These are phyloP conservation scores for Plestiodon gilberti DNA, from an alignment of 2,113 vertebrate species.

Conservation along the genomic window DNA sequence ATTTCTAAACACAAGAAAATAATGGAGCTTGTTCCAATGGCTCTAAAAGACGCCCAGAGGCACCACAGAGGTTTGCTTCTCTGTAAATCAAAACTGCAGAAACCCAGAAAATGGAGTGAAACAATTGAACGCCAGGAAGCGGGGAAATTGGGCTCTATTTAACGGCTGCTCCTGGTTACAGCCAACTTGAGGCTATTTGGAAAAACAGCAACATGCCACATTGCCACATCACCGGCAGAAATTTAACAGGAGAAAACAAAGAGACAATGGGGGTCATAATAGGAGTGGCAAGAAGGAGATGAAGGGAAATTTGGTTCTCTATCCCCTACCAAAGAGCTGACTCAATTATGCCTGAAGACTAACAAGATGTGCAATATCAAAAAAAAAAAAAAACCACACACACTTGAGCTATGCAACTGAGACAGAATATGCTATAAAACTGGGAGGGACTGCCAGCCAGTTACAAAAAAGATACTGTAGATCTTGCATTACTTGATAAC, in stretches of 20 bases:
- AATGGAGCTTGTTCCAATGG: conserved; percentile 68
- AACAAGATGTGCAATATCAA: conserved; percentile 71
- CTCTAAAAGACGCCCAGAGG: conserved; percentile 75
- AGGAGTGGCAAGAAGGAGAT: conserved; percentile 68
- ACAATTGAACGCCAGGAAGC: conserved; percentile 72
- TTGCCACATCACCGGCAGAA: conserved; percentile 74
- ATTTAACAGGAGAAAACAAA: conserved; percentile 78
- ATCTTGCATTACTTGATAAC: conserved; percentile 52
- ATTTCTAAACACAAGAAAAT: conserved; percentile 69
- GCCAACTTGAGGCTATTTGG: conserved; percentile 74
- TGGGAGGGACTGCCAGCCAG: conserved; percentile 55
- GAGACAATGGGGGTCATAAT: conserved; percentile 76
- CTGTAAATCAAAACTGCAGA: conserved; percentile 77
- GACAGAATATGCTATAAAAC: conserved; percentile 52
- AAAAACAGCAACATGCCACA: conserved; percentile 75
- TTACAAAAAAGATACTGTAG: conserved; percentile 58
- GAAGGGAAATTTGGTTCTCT: conserved; percentile 55
- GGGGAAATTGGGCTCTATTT: conserved; percentile 69
- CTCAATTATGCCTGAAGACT: conserved; percentile 73
- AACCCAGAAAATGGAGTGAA: conserved; percentile 77
- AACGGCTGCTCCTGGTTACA: conserved; percentile 74
- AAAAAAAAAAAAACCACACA: conserved; percentile 16
- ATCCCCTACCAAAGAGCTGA: conserved; percentile 61
- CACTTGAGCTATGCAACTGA: conserved; percentile 54
- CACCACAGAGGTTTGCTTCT: conserved; percentile 74